These are phyloP conservation scores for Clamator glandarius DNA, from an alignment of 2,797 vertebrate genomes.

Conservation along the genomic window DNA sequence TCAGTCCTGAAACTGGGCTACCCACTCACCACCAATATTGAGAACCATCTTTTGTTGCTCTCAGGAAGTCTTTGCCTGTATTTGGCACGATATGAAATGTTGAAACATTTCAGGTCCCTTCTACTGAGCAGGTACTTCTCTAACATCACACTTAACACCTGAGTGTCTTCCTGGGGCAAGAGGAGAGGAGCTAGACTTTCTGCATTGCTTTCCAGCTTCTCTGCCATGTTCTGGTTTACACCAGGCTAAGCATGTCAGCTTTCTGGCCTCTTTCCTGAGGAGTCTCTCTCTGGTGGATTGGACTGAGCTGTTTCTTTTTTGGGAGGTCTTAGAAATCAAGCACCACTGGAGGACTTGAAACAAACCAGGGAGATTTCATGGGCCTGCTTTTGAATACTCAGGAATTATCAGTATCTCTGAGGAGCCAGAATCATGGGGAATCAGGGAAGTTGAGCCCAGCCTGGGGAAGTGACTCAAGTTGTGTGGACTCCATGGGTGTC, in stretches of 20 bases:
- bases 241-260: rapidly evolving
- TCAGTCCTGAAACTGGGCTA: background rate
- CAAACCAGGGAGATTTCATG: background rate
- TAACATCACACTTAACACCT: background rate
- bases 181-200: background rate
- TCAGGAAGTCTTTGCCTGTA: background rate
- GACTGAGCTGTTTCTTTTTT: background rate
- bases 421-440: background rate
- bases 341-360: background rate
- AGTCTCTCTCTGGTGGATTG: background rate
- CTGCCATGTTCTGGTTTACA: background rate
- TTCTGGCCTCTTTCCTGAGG: background rate
- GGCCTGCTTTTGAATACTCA: background rate
- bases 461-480: background rate
- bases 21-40: background rate
- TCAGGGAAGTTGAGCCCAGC: rapidly evolving
- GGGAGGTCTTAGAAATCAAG: background rate
- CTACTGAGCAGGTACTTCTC: background rate
- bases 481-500: background rate
- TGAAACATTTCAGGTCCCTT: background rate
- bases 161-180: background rate
- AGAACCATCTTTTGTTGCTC: background rate
- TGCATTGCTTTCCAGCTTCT: background rate
- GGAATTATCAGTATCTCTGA: background rate
- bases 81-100: background rate